Base-by-base conservation (phyloP, 2,888 invertebrate genomes). In the Epinotia bilunana region DNA sequence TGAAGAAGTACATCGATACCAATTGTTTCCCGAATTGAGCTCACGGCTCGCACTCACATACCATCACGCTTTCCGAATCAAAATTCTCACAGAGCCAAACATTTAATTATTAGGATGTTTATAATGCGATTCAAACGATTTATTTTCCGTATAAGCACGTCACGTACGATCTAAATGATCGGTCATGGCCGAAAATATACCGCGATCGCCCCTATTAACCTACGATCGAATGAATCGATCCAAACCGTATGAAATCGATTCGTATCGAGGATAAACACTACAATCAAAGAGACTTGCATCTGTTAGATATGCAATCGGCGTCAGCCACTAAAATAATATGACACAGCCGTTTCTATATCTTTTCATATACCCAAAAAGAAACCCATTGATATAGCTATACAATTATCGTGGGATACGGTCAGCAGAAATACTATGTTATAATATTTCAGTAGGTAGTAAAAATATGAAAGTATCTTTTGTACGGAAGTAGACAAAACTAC, bases 301-400 rank as follows among this genome's bases (percentile, higher is more conserved):
- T 93, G 92, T 90, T 91, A 91, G 91, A 87, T 88, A 87, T 86
- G 84, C 87, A 89, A 88, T 85, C 90, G 88, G 88, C 90, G 91
- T 91, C 91, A 92, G 90, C 92, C 93, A 91, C 93, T 94, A 92
- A 93, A 93, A 93, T 93, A 93, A 93, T 93, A 93, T 93, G 94
- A 93, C 93, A 93, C 90, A 93, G 93, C 93, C 92, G 83, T 93
- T 94, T 92, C 87, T 89, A 90, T 84, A 87, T 89, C 87, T 88
- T 87, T 86, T 84, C 86, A 85, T 83, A 86, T 84, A 85, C 86
- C 88, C 87, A 90, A 90, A 91, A 89, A 87, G 86, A 90, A 86
- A 87, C 89, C 88, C 88, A 87, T 87, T 84, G 83, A 86, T 88
- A 87, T 87, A 86, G 86, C 88, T 87, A 79, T 81, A 84, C 88